Percentiles rank a stretch among this genome's conserved stretches.
Conservation (phyloP, 2,888 invertebrate genomes). For the Xanthorhoe designata region DNA sequence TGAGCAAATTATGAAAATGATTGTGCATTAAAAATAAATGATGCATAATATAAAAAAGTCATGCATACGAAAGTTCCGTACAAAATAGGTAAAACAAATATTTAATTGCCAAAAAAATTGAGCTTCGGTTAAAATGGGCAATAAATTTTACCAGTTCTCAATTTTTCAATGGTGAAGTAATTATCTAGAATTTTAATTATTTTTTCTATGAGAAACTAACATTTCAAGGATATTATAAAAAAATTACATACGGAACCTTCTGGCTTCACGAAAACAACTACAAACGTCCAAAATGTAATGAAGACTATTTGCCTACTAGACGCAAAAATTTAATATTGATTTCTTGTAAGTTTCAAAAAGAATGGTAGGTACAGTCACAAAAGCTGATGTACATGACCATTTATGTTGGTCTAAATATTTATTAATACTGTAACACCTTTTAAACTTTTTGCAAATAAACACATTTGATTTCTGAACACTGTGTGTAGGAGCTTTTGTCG, state of each 20-base stretch:
- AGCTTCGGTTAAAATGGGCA: slow-evolving; percentile 32
- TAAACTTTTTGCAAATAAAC: too few relatives aligned
- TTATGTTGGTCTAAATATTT: too few relatives aligned
- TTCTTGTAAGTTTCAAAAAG: too few relatives aligned
- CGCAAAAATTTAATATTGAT: slow-evolving; percentile 3
- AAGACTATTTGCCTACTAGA: slow-evolving; percentile 27
- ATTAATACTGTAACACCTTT: too few relatives aligned
- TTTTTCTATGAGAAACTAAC: too few relatives aligned
- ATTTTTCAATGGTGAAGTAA: too few relatives aligned
- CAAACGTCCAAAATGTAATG: slow-evolving; percentile 20
- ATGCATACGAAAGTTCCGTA: slow-evolving; percentile 17
- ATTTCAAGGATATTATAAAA: background rate
- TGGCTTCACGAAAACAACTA: slow-evolving; percentile 31
- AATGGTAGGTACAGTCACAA: too few relatives aligned
- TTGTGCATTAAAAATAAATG: slow-evolving; percentile 13
- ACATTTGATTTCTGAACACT: too few relatives aligned
- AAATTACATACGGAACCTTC: slow-evolving; percentile 12
- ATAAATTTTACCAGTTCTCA: slow-evolving; percentile 28
- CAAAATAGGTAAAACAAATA: background rate
- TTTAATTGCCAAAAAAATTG: background rate
- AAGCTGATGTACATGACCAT: too few relatives aligned
- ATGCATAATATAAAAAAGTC: slow-evolving; percentile 7
- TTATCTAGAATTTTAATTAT: too few relatives aligned
- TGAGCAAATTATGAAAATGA: slow-evolving; percentile 26
- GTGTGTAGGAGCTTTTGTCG: too few relatives aligned